Base-by-base conservation (phyloP, 1,140 invertebrate genomes). In the Nephila pilipes region DNA sequence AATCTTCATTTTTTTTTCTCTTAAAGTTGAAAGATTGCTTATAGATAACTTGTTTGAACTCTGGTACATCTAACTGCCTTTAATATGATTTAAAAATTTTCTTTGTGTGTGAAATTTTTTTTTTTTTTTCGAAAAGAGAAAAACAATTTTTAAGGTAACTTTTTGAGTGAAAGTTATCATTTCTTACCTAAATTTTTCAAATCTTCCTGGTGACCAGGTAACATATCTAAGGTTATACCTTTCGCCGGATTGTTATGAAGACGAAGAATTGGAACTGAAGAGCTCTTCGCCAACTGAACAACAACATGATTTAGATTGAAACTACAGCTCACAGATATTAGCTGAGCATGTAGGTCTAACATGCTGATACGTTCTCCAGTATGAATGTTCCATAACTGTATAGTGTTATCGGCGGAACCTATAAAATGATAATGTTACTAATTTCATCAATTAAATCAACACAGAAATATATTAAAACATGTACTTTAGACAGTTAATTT, bases 371-470 rank as follows among this genome's bases (percentile, higher is more conserved):
- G 85, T 29, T 94, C 93, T 0, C 94, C 94, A 38, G 65, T 94
- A 4, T 63, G 90, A 18, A 87, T 87, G 46, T 94, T 93, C 97
- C 98, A 98, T 1, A 98, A 97, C 46, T 97, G 96, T 1, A 98
- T 96, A 3, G 97, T 97, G 93, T 97, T 97, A 95, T 98, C 98
- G 94, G 98, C 97, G 0, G 97, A 97, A 6, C 97, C 94, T 94
- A 54, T 1, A 20, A 75, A 75, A 36, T 25, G 6, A 3, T 18
- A 20, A 32, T 4, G 18, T 36, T 36, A 16, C 0, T 18, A 36
- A 22, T 75, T 16, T 75, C 22, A 20, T 75, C 18, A 75, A 3
- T 25, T 6, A 25, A 65, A 25, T 10, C 46, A 46, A 46, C 6
- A 46, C 46, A 46, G 46, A 46, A 46, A 46, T 0, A 46, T 10